Evolutionary conservation across 2,888 invertebrate genomes (phyloP).

Genomic region (Phytoseiulus persimilis): DNA sequence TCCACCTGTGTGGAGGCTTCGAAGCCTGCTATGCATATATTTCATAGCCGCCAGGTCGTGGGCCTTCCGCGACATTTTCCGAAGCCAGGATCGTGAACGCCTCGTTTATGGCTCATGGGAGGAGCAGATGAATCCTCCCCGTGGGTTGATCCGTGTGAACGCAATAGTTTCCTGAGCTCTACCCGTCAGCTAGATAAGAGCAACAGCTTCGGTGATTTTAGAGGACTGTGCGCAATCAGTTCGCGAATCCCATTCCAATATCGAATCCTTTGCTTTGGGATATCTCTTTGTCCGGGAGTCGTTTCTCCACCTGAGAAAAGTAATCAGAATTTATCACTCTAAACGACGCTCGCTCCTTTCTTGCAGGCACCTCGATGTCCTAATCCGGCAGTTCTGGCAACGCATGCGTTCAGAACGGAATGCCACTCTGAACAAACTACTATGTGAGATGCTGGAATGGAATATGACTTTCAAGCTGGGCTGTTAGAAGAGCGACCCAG

Average conservation of each 20-base stretch:
- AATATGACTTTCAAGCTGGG: not conserved
- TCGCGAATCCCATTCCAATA: too few relatives aligned
- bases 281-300: not conserved
- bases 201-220: too few relatives aligned
- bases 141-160: too few relatives aligned
- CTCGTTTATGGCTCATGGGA: too few relatives aligned
- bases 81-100: too few relatives aligned
- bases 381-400: conserved; percentile 82
- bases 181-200: too few relatives aligned
- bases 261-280: too few relatives aligned
- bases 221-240: too few relatives aligned
- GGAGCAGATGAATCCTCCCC: too few relatives aligned
- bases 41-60: too few relatives aligned
- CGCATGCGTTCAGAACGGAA: conserved; percentile 75
- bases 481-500: not conserved
- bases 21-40: not conserved
- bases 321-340: not conserved
- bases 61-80: too few relatives aligned
- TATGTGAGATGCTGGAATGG: conserved; percentile 89
- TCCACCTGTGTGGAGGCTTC: not conserved
- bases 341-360: not conserved
- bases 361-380: conserved; percentile 68
- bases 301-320: not conserved
- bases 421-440: conserved; percentile 89
- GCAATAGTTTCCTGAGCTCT: too few relatives aligned